A percentile compares a stretch with the other conserved stretches of the same genome.
Conservation (phyloP, 2,888 invertebrate genomes). For the Dascillus cervinus region DNA sequence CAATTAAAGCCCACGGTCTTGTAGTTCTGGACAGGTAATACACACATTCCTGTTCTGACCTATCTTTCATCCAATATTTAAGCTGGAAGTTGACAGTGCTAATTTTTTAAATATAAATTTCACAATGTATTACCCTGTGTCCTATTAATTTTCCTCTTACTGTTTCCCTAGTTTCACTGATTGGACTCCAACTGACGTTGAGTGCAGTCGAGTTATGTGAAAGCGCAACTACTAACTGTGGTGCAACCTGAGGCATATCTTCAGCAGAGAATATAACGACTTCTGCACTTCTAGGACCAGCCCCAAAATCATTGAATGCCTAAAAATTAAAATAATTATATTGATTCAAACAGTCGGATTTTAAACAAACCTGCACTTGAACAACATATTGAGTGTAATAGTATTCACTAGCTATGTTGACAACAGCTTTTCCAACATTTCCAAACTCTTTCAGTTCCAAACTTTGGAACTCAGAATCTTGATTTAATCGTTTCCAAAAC, state of each 20-base stretch:
- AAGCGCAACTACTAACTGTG: constrained; percentile 68
- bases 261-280: constrained; percentile 77
- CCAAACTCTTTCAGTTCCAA: constrained; percentile 62
- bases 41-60: constrained; percentile 68
- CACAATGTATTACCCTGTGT: constrained; percentile 66
- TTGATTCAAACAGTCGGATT: background rate
- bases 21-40: constrained; percentile 81
- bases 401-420: constrained; percentile 62
- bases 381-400: constrained; percentile 81
- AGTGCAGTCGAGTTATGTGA: constrained; percentile 89
- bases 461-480: constrained; percentile 70
- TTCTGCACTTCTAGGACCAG: constrained; percentile 73
- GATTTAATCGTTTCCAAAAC: constrained; percentile 71
- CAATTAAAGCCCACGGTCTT: constrained; percentile 80
- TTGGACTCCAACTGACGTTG: constrained; percentile 84
- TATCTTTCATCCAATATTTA: constrained; percentile 81
- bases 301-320: constrained; percentile 70
- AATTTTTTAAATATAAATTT: no score
- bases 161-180: constrained; percentile 74
- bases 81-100: constrained; percentile 46
- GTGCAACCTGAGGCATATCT: constrained; percentile 87
- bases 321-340: constrained; percentile 16
- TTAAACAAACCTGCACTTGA: constrained; percentile 58
- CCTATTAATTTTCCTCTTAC: constrained; percentile 87
- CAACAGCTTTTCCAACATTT: constrained; percentile 72